Conservation (phyloP, 2,113 vertebrate species). For the Campylomormyrus tamandua region DNA sequence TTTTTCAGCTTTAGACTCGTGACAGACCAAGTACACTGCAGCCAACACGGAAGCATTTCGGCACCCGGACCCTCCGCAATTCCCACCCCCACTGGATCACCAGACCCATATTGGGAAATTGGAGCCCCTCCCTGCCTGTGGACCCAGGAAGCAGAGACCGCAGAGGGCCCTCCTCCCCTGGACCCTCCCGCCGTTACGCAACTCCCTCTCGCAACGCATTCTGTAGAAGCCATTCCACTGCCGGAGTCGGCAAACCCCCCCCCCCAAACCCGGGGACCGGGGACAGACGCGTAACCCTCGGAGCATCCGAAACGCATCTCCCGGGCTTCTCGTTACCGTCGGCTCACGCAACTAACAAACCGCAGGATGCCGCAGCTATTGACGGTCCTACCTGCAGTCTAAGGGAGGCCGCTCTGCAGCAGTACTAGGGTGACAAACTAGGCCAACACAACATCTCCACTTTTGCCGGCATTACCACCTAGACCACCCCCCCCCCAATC, state of each 20-base stretch:
- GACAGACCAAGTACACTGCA: background rate
- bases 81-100: background rate
- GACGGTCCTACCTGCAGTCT: background rate
- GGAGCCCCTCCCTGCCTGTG: background rate
- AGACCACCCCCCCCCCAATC: background rate
- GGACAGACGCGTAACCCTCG: background rate
- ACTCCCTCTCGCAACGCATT: conserved; percentile 1
- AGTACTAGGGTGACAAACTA: background rate
- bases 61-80: background rate
- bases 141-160: background rate
- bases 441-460: too few species aligned
- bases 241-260: background rate
- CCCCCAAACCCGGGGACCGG: background rate
- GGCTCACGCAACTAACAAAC: background rate
- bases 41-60: background rate
- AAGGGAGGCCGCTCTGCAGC: background rate
- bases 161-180: background rate
- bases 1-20: background rate
- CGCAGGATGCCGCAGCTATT: background rate
- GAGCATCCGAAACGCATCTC: background rate
- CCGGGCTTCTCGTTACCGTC: background rate
- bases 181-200: background rate
- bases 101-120: background rate
- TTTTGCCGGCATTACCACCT: background rate
- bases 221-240: background rate